Conservation (phyloP, 2,888 invertebrate genomes). For the Leptarthrus brevirostris region DNA sequence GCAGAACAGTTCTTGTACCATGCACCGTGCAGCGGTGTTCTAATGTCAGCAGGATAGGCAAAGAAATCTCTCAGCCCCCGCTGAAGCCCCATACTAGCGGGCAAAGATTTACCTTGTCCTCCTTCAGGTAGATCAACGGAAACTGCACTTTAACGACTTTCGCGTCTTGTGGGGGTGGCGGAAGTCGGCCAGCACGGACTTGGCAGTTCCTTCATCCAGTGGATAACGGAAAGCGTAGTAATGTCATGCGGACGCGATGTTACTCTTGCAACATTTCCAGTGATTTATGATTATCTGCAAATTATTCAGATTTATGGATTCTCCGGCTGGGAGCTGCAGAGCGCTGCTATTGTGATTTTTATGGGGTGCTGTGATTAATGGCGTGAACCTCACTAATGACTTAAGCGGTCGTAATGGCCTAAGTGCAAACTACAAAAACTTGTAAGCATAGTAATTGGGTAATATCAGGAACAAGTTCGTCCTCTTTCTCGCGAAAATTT, state of each 20-base stretch:
- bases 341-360: constrained; percentile 34
- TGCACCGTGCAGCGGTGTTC: constrained; percentile 1
- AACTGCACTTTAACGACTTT: constrained; percentile 28
- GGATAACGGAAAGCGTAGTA: constrained; percentile 35
- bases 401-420: neutral
- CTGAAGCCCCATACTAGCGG: neutral
- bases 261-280: constrained; percentile 16
- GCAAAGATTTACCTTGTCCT: constrained; percentile 31
- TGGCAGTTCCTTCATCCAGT: neutral
- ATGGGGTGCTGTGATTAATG: constrained; percentile 33
- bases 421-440: neutral
- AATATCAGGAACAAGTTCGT: too few relatives aligned
- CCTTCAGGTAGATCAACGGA: constrained; percentile 16
- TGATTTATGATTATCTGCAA: constrained; percentile 42
- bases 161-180: constrained; percentile 23
- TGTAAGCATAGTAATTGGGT: neutral
- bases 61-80: neutral
- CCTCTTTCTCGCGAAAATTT: too few relatives aligned
- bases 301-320: constrained; percentile 44
- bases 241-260: constrained; percentile 30
- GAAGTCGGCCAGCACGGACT: neutral
- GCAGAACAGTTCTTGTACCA: constrained; percentile 19
- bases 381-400: neutral
- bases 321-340: constrained; percentile 16
- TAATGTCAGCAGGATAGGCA: constrained; percentile 14